Conservation (phyloP, 23 tunicate genomes). For the Ascidia mentula region DNA sequence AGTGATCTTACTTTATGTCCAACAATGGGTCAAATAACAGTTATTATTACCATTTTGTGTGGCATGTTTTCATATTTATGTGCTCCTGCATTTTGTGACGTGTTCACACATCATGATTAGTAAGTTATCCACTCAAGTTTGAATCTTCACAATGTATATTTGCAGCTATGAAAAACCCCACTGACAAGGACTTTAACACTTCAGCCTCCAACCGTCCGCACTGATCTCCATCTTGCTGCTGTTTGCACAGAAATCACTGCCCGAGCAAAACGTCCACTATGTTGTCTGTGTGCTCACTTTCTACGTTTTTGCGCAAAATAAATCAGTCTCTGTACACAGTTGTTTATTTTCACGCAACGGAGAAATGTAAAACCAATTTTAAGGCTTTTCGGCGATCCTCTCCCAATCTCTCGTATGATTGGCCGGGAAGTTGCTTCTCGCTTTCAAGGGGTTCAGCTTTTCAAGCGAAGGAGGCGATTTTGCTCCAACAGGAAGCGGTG, state of each 20-base stretch:
- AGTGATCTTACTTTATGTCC: too few species aligned
- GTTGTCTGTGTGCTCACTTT: neutral
- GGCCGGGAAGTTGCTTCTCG: neutral
- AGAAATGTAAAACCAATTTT: too few species aligned
- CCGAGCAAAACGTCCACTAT: neutral
- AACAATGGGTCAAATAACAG: too few species aligned
- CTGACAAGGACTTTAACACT: neutral
- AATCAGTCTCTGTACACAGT: neutral
- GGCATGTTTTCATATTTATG: too few species aligned
- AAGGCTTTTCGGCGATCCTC: conserved; percentile 45
- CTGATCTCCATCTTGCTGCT: neutral
- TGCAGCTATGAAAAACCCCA: conserved; percentile 26
- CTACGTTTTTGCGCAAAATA: neutral
- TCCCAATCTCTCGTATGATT: conserved; percentile 58
- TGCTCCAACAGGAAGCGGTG: conserved; percentile 75
- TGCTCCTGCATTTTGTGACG: too few species aligned
- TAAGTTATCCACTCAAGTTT: neutral
- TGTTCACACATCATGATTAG: neutral
- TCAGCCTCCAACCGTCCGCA: neutral
- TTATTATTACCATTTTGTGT: too few species aligned
- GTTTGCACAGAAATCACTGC: neutral
- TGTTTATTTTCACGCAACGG: too few species aligned
- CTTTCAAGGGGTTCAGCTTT: conserved; percentile 34
- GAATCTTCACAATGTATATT: neutral
- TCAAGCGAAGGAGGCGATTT: conserved; percentile 65